phyloP scores from a whole-genome alignment of 2,888 invertebrate species.

The Thumatha senex region DNA sequence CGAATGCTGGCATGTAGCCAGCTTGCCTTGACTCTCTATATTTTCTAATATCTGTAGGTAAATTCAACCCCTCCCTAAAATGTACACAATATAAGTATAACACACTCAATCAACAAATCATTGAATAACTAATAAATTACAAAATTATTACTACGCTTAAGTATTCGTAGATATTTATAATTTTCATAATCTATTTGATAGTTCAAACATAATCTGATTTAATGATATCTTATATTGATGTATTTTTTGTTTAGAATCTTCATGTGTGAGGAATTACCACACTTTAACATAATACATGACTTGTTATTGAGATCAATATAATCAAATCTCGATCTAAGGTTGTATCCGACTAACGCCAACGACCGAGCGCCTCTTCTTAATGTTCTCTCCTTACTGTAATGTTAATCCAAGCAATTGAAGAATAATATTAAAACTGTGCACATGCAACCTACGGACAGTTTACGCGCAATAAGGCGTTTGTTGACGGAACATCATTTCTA shows the following conservation, averaged over 20 bases:
- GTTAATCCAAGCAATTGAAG: slow-evolving; percentile 16
- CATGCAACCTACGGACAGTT: not conserved
- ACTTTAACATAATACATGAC: slow-evolving; percentile 34
- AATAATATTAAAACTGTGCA: slow-evolving; percentile 3
- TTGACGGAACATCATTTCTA: no score
- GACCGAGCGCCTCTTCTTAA: slow-evolving; percentile 48
- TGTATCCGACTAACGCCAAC: slow-evolving; percentile 59
- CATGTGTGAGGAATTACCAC: slow-evolving; percentile 27
- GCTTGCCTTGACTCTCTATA: slow-evolving; percentile 53
- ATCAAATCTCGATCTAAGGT: slow-evolving; percentile 57
- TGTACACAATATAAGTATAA: slow-evolving; percentile 16
- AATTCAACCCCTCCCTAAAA: slow-evolving; percentile 23
- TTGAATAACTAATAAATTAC: no score
- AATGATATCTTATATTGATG: not conserved
- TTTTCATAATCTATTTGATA: no score
- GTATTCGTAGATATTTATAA: no score
- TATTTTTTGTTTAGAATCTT: slow-evolving; percentile 3
- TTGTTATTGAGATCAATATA: slow-evolving; percentile 56
- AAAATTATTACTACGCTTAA: no score
- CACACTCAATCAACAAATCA: not conserved
- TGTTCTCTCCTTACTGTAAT: slow-evolving; percentile 45
- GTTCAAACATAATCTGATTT: no score
- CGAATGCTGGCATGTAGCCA: slow-evolving; percentile 60
- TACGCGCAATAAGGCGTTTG: not conserved
- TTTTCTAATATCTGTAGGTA: slow-evolving; percentile 59